Base-by-base conservation (phyloP, 64 coral and sea anemone species). In the Porites australiensis region DNA sequence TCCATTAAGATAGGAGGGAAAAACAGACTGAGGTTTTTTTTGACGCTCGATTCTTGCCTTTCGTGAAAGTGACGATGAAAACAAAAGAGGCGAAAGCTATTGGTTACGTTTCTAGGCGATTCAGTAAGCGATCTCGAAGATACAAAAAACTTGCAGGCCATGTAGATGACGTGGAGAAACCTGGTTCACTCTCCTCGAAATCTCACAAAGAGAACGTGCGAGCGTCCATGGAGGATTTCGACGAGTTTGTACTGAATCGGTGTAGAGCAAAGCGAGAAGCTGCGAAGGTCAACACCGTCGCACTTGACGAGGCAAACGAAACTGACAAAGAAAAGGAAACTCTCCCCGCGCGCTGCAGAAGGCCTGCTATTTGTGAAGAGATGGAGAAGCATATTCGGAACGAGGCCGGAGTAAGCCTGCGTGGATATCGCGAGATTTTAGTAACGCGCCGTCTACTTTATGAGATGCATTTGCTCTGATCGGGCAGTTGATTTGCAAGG, bases 351-450 rank as follows among this genome's bases (percentile, higher is more conserved):
- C 86, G 86, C 57, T 16, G 72, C 44, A 91, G 89, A 75, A 46
- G 89, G 14, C 67, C 73, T 19, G 89, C 89, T 12, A 83, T 91
- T 47, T 91, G 89, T 15, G 89, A 91, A 20, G 89, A 91, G 58
- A 91, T 91, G 18, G 89, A 91, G 15, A 74, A 61, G 54, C 6
- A 54, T 5, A 91, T 62, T 49, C 75, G 44, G 67, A 83, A 75
- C 53, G 69, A 91, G 37, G 72, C 79, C 21, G 89, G 89, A 8
- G 44, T 72, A 13, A 91, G 89, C 23, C 51, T 91, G 3, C 70
- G 79, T 14, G 62, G 64, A 11, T 91, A 72, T 21, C 89, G 89
- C 2, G 70, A 83, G 55, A 5, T 91, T 3, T 55, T 91, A 19
- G 89, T 91, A 2, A 91, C 65, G 9, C 79, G 79, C 21, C 52